Base-by-base conservation (phyloP, 2,888 invertebrate genomes). In the Drosophila maculinotata region DNA sequence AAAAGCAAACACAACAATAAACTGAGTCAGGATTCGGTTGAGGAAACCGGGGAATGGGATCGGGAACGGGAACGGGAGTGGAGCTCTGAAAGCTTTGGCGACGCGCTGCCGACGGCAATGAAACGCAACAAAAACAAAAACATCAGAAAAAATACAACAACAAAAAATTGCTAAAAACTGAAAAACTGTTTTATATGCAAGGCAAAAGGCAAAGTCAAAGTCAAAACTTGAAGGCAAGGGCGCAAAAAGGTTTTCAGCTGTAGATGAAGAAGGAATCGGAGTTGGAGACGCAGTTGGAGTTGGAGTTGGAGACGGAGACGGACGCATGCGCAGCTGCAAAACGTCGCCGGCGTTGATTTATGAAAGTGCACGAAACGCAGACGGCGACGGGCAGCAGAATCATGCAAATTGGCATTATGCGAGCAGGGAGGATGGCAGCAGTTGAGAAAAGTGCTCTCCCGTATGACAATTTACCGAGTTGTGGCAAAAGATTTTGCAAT, bases 101-200 rank as follows among this genome's bases (percentile, higher is more conserved):
- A 83, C 83, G 86, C 65, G 54, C 66, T 74, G 83, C 83, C 83
- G 83, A 76, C 88, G 83, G 88, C 87, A 76, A 71, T 56, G 44
- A 51, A 70, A 59, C 58, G 41, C 60, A 80, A 15, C 65, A 33
- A 42, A 35, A 60, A 57, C 59, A 73, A 59, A 49, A 56, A 62
- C 38, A 45, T 33, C 31, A 60, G 52, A 52, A 48, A 12, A 36
- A 28, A 44, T 3, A 20, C 38, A 8, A 5, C 30, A 69, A 60
- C 66, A 60, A 38, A 60, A 69, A 76, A 49, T 58, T 59, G 38
- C 62, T 71, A 59, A 53, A 77, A 58, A 79, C 64, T 62, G 62
- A 69, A 81, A 81, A 87, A 82, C 82, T 81, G 87, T 82, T 87
- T 85, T 87, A 85, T 82, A 87, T 82, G 87, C 86, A 81, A 70